Evolutionary conservation across 2,797 vertebrate genomes (phyloP).

Genomic region (Antrozous pallidus): DNA sequence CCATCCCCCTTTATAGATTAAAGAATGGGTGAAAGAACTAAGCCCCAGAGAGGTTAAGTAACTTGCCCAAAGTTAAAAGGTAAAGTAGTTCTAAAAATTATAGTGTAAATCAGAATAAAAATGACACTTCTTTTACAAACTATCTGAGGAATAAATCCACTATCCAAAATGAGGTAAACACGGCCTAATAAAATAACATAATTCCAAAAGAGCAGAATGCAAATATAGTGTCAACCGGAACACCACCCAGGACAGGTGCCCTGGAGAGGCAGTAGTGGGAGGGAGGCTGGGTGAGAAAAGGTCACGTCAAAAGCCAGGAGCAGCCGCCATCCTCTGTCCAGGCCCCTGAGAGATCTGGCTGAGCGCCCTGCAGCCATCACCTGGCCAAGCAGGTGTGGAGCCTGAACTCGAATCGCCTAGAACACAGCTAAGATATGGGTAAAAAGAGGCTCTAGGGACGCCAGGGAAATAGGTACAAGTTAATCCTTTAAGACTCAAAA

Average conservation of each 20-base stretch:
- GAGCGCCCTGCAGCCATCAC: background rate
- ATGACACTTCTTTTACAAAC: background rate
- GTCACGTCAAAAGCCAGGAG: background rate
- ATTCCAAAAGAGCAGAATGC: background rate
- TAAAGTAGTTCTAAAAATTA: slow-evolving; percentile 37
- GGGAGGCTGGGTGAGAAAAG: background rate
- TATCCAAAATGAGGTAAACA: background rate
- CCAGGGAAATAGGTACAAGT: background rate
- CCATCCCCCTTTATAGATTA: slow-evolving; percentile 45
- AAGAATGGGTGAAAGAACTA: slow-evolving; percentile 37
- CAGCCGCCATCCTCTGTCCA: background rate
- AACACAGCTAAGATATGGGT: background rate
- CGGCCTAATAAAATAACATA: background rate
- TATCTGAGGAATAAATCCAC: background rate
- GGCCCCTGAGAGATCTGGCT: background rate
- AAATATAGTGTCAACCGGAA: background rate
- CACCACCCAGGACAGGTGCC: background rate
- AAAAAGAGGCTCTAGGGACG: background rate
- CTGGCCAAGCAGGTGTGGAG: background rate
- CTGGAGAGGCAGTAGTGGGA: background rate
- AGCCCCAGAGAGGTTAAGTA: slow-evolving; percentile 42
- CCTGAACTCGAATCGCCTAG: background rate
- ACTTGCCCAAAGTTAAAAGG: slow-evolving; percentile 58
- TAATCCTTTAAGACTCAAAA: background rate
- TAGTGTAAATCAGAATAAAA: slow-evolving; percentile 36